Evolutionary conservation across 2,113 vertebrate species (phyloP).

Genomic region (Opisthocomus hoazin): DNA sequence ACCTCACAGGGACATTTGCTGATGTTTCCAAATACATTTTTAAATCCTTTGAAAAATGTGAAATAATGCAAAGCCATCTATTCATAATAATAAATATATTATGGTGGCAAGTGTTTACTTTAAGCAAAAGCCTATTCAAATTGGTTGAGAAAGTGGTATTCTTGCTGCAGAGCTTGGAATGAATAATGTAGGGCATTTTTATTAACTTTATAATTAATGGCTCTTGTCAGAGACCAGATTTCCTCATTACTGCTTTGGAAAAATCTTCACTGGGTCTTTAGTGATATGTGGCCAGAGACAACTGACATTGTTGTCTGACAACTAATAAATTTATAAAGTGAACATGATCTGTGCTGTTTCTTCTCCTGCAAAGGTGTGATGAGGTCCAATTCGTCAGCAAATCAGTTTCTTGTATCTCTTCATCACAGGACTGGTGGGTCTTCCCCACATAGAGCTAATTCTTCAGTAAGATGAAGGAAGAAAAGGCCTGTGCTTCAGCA

Average conservation of each 20-base stretch:
- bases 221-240: slow-evolving; percentile 35
- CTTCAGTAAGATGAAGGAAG: not conserved
- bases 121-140: slow-evolving; percentile 30
- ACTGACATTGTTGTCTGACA: not conserved
- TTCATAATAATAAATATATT: not conserved
- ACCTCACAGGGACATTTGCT: not conserved
- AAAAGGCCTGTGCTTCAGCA: not conserved
- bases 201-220: slow-evolving; percentile 53
- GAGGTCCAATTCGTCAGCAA: not conserved
- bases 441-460: not conserved
- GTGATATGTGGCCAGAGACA: not conserved
- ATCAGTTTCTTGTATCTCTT: not conserved
- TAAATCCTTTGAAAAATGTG: slow-evolving; percentile 4
- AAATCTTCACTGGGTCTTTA: slow-evolving; percentile 13
- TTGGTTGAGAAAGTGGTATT: slow-evolving; percentile 14
- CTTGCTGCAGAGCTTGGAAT: slow-evolving; percentile 11
- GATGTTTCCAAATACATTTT: slow-evolving; percentile 1
- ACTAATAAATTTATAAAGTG: not conserved
- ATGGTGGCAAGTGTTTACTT: not conserved
- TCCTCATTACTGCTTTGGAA: slow-evolving; percentile 29
- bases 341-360: not conserved
- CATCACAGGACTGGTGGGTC: not conserved
- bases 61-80: not conserved
- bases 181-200: slow-evolving; percentile 12
- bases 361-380: not conserved